A percentile compares a stretch with the other conserved stretches of the same genome.
phyloP scores from a whole-genome alignment of 2,888 invertebrate species.

The Hirudinaria manillensis region DNA sequence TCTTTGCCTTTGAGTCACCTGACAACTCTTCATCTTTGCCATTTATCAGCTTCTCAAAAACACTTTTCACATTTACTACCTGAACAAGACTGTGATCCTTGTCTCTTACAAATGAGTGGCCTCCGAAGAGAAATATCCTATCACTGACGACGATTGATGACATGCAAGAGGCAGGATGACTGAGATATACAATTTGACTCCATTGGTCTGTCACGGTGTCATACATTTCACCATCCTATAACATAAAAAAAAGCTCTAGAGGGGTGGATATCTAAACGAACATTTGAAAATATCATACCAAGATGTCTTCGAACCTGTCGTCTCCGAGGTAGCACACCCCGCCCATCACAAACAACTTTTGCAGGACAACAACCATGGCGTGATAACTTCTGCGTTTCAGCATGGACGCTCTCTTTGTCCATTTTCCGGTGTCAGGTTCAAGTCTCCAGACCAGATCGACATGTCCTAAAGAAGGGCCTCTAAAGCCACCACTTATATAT shows the following conservation, averaged over 20 bases:
- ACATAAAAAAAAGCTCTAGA: not conserved
- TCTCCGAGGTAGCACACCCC: conserved; percentile 39
- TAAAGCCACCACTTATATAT: conserved; percentile 43
- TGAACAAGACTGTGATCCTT: conserved; percentile 33
- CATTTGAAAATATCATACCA: conserved; percentile 20
- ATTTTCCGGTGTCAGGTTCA: conserved; percentile 41
- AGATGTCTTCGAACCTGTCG: conserved; percentile 35
- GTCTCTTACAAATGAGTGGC: conserved; percentile 35
- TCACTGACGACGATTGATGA: conserved; percentile 16
- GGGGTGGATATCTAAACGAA: too few species aligned
- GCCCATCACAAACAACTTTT: conserved; percentile 45
- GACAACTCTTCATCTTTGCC: not conserved
- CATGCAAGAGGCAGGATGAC: conserved; percentile 36
- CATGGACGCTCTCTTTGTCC: conserved; percentile 43
- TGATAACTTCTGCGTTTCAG: conserved; percentile 46
- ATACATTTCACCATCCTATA: conserved; percentile 40
- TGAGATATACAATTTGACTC: conserved; percentile 32
- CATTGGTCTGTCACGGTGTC: conserved; percentile 39
- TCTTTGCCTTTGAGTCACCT: not conserved
- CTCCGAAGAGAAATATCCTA: conserved; percentile 35
- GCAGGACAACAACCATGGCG: conserved; percentile 43
- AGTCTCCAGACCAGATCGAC: conserved; percentile 43
- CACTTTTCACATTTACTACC: conserved; percentile 20
- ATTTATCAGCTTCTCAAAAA: not conserved
- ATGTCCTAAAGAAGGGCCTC: conserved; percentile 38